Conservation (phyloP, 1,140 invertebrate species). For the Lucilia sericata region DNA sequence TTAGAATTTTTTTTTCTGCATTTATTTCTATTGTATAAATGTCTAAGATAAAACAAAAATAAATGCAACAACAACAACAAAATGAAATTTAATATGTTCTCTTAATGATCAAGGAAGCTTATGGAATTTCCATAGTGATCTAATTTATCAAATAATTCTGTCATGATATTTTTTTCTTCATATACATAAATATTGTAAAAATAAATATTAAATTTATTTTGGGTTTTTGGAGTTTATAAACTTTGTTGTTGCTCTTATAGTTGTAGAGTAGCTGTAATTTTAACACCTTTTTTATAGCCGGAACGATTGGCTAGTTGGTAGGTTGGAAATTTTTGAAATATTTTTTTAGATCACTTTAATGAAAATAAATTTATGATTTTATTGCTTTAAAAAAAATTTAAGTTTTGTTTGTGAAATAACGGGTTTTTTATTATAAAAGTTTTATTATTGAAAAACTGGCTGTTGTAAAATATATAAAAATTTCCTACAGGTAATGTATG, state of each 20-base stretch:
- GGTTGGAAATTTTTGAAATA: neutral
- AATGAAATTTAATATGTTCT: neutral
- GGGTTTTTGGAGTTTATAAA: neutral
- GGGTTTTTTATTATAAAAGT: no score
- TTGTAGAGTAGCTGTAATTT: neutral
- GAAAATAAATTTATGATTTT: slow-evolving; percentile 2
- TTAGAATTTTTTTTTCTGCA: neutral
- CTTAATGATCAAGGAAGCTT: slow-evolving; percentile 12
- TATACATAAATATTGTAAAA: neutral
- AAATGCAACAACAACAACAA: neutral
- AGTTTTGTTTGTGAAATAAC: neutral
- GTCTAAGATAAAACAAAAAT: neutral
- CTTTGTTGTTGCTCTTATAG: neutral
- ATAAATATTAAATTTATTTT: slow-evolving; percentile 1
- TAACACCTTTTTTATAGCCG: slow-evolving; percentile 11
- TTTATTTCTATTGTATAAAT: neutral
- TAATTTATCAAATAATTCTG: neutral
- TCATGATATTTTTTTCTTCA: neutral
- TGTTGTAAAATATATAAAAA: no score
- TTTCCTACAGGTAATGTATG: no score
- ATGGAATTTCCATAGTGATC: slow-evolving; percentile 26
- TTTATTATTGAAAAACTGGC: no score
- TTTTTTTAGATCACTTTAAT: neutral
- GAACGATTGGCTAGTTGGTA: neutral
- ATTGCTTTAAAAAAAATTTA: neutral